Base-by-base conservation (phyloP, 2,113 vertebrate genomes). In the Trogon surrucura region DNA sequence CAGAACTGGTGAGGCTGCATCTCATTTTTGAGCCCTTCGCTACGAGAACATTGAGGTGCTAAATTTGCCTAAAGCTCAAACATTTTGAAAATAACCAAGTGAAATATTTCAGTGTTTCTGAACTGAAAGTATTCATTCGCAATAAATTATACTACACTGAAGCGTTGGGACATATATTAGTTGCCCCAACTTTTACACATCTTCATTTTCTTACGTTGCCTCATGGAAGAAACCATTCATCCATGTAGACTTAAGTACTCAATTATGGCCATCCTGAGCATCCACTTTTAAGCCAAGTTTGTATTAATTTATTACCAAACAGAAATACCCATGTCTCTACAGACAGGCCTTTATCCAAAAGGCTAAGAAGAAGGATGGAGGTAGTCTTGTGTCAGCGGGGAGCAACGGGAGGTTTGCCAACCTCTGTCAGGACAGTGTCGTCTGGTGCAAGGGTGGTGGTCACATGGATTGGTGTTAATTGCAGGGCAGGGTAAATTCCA, bases 91-190 rank as follows among this genome's bases (percentile, higher is more conserved):
- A 25, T 16, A 48, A 30, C 22, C 13, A 71, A 66, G 15, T 11
- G 10, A 71, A 89, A 34, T 2, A 26, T 71, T 71, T 77, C 62
- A 58, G 13, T 5, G 20, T 44, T 93, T 79, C 61, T 44, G 32
- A 77, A 80, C 5, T 5, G 9, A 11, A 44, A 83, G 3, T 64
- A 71, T 80, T 73, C 10, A 38, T 61, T 29, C n/a, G 6, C 10
- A 89, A 5, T 14, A 13, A 27, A 15, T 38, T 34, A 19, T 5
- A 79, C 70, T 5, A 19, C 14, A 20, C 1, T 41, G 32, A 85
- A 80, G 26, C 34, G 45, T 0, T 14, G 4, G 27, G 36, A 66
- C 32, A 56, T 0, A 0, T 16, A 17, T 51, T n/a, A 30, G 8
- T 27, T 74, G 19, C 14, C 29, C 7, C 73, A 64, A 6, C 13